Percentiles rank a stretch among this genome's conserved stretches.
These are phyloP conservation scores for Gymnocheta viridis DNA, from an alignment of 2,888 invertebrate species.

Conservation along the genomic window DNA sequence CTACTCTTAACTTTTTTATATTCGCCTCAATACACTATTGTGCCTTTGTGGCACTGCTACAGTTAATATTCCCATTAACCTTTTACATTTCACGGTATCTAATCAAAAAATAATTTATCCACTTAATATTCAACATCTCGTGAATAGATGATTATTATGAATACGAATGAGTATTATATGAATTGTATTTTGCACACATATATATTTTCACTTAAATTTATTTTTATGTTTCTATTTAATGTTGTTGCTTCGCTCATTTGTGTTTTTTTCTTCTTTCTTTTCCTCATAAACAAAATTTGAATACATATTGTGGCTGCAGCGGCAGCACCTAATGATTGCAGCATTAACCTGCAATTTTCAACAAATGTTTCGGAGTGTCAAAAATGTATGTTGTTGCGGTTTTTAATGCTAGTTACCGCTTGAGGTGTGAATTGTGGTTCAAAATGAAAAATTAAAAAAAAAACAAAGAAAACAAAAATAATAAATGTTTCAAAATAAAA, in stretches of 20 bases:
- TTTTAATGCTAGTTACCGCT: slow-evolving; percentile 62
- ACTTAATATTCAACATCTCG: slow-evolving; percentile 53
- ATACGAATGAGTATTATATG: slow-evolving; percentile 35
- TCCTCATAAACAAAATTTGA: slow-evolving; percentile 22
- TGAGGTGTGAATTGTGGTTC: slow-evolving; percentile 62
- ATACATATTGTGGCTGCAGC: slow-evolving; percentile 15
- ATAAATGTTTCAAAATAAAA: not conserved
- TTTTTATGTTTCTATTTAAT: slow-evolving; percentile 27
- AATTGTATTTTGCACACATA: slow-evolving; percentile 37
- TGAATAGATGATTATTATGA: slow-evolving; percentile 46
- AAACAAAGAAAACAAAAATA: not conserved
- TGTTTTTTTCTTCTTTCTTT: slow-evolving; percentile 13
- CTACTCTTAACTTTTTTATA: not conserved
- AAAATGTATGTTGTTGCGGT: slow-evolving; percentile 64
- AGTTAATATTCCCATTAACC: slow-evolving; percentile 55
- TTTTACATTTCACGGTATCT: slow-evolving; percentile 61
- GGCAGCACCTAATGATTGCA: slow-evolving; percentile 46
- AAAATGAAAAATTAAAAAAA: not conserved
- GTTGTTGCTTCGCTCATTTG: slow-evolving; percentile 1
- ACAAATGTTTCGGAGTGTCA: slow-evolving; percentile 67
- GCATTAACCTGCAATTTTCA: slow-evolving; percentile 67
- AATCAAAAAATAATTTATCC: slow-evolving; percentile 60
- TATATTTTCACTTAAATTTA: slow-evolving; percentile 21
- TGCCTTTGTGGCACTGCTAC: not conserved
- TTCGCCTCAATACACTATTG: not conserved